Base-by-base conservation (phyloP, 2,888 invertebrate species). In the Drosophila leonis region DNA sequence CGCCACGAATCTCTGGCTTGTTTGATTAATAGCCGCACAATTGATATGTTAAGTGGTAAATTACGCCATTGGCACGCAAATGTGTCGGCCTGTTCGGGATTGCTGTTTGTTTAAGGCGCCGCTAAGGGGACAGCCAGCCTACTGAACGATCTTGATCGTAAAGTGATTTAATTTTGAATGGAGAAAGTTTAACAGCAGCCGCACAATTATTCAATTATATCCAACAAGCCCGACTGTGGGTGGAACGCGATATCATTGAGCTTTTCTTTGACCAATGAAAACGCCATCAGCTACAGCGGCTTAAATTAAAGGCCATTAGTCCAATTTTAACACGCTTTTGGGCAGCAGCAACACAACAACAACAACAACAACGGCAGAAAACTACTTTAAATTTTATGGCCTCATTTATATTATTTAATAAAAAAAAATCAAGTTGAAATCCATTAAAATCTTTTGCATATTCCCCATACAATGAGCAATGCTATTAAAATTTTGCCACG, bases 21-120 rank as follows among this genome's bases (percentile, higher is more conserved):
- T 86, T 89, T 86, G 90, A 86, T 90, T 86, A 90, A 90, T 86
- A 86, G 86, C 86, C 83, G 83, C 78, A 86, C 86, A 86, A 86
- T 86, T 90, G 90, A 86, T 86, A 90, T 86, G 86, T 86, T 86
- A 86, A 86, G 86, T 86, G 86, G 90, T 86, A 86, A 86, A 86
- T 86, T 86, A 90, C 90, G 90, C 86, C 90, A 86, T 86, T 86
- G 88, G 80, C 82, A 85, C 85, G 88, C 88, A 88, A 87, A 84
- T 89, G 89, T 88, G 79, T 81, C 61, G 31, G 51, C 18, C 33
- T 1, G 37, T 12, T 12, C 27, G 37, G 54, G 54, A 27, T 29
- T 27, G 54, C 27, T 27, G 39, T 88, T 87, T 83, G 83, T 83
- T 86, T 86, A 86, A 90, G 86, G 86, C 86, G 90, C 86, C 90